These are phyloP conservation scores for Emmelina monodactyla DNA, from an alignment of 2,888 invertebrate genomes.

Conservation along the genomic window DNA sequence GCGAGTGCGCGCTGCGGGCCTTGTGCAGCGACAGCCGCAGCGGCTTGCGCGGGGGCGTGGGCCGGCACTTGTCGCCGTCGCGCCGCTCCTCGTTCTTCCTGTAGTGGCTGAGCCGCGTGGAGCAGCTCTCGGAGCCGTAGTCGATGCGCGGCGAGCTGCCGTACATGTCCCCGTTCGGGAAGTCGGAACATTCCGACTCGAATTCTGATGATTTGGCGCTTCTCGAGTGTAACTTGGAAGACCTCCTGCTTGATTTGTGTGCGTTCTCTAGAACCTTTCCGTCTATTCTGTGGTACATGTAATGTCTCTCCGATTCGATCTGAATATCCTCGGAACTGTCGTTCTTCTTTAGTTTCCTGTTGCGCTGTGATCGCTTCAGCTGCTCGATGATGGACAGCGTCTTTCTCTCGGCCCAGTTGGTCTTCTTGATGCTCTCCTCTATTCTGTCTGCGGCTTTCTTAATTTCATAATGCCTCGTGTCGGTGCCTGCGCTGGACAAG, in stretches of 20 bases:
- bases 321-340: slow-evolving; percentile 56
- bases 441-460: slow-evolving; percentile 48
- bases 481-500: slow-evolving; percentile 19
- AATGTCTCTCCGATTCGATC: slow-evolving; percentile 51
- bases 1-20: slow-evolving; percentile 81
- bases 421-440: slow-evolving; percentile 57
- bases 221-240: slow-evolving; percentile 57
- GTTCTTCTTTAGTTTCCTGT: slow-evolving; percentile 46
- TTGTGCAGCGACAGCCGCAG: slow-evolving; percentile 82
- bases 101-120: slow-evolving; percentile 43
- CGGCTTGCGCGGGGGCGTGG: slow-evolving; percentile 87
- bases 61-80: slow-evolving; percentile 60
- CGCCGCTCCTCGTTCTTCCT: slow-evolving; percentile 44
- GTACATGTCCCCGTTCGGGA: slow-evolving; percentile 49
- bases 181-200: slow-evolving; percentile 75
- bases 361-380: slow-evolving; percentile 48
- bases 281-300: slow-evolving; percentile 53
- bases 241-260: slow-evolving; percentile 57
- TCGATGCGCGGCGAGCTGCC: slow-evolving; percentile 53
- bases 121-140: slow-evolving; percentile 67
- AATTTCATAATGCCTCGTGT: slow-evolving; percentile 37
- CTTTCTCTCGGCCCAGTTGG: slow-evolving; percentile 58
- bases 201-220: slow-evolving; percentile 80
- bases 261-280: slow-evolving; percentile 62
- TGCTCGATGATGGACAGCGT: slow-evolving; percentile 57